Conservation (phyloP, 2,888 invertebrate species). For the Octonoba sinensis region DNA sequence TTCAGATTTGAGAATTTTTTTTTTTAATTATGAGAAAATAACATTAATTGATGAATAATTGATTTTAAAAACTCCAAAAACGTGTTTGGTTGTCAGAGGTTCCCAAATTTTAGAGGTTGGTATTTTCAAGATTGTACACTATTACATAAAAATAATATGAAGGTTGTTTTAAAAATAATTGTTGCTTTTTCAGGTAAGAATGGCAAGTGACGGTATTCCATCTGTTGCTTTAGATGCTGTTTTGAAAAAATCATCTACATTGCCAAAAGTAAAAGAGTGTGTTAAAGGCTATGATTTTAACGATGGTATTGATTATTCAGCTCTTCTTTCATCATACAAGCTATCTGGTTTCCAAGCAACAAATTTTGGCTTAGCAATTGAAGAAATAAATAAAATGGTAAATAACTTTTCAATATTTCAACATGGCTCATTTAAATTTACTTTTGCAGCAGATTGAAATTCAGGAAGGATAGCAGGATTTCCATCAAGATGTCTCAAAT, state of each 20-base stretch:
- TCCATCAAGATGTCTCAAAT: too few relatives aligned
- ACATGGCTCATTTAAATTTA: background rate
- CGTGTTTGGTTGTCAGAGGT: too few relatives aligned
- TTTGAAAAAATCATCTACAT: conserved; percentile 40
- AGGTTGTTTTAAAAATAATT: background rate
- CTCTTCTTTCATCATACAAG: conserved; percentile 83
- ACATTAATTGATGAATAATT: too few relatives aligned
- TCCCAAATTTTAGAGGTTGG: too few relatives aligned
- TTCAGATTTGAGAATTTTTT: too few relatives aligned
- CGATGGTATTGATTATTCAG: conserved; percentile 86
- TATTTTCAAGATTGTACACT: too few relatives aligned
- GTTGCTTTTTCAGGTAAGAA: background rate
- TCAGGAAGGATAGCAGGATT: background rate
- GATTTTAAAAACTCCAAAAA: too few relatives aligned
- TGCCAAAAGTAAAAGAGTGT: conserved; percentile 55
- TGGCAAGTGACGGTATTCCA: conserved; percentile 27
- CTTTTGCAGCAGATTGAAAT: background rate
- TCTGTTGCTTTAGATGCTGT: conserved; percentile 49
- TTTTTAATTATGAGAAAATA: too few relatives aligned
- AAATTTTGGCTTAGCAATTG: conserved; percentile 89
- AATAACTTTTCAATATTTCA: conserved; percentile 47
- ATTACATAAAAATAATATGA: too few relatives aligned
- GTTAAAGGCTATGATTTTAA: conserved; percentile 92
- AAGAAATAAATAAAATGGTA: conserved; percentile 93
- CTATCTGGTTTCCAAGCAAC: conserved; percentile 97